A percentile compares a stretch with the other conserved stretches of the same genome.
Conservation (phyloP, 2,797 vertebrate species). For the Thamnophis elegans region DNA sequence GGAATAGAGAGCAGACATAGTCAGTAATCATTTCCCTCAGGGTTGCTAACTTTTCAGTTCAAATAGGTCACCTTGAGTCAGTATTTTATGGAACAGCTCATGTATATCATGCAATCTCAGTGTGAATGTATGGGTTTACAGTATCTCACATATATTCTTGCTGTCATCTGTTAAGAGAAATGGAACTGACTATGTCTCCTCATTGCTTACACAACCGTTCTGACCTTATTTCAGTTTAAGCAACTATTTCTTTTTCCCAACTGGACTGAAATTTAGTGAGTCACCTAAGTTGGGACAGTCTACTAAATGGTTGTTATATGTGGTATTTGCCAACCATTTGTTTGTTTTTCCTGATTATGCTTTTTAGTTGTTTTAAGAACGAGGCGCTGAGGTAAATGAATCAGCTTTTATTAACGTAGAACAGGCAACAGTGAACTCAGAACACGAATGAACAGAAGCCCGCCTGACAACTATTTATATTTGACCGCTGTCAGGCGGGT, state of each 20-base stretch:
- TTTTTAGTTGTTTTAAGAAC: too few relatives aligned
- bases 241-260: not conserved
- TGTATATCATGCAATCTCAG: not conserved
- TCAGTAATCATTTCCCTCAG: conserved; percentile 13
- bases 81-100: not conserved
- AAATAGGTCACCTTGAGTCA: not conserved
- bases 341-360: not conserved
- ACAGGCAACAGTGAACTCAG: too few relatives aligned
- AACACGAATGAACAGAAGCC: too few relatives aligned
- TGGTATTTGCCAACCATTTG: not conserved
- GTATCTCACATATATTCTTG: not conserved
- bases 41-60: not conserved
- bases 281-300: not conserved
- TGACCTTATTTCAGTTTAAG: not conserved
- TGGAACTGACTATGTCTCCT: not conserved
- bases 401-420: too few relatives aligned
- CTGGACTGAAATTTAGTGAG: not conserved
- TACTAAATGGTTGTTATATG: not conserved
- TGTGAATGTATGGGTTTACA: not conserved
- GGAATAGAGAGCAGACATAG: conserved; percentile 31
- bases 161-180: not conserved
- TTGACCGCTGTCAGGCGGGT: too few relatives aligned
- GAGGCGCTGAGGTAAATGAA: too few relatives aligned
- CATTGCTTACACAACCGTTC: not conserved
- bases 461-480: too few relatives aligned